Evolutionary conservation across 2,888 invertebrate genomes (phyloP).

Genomic region (Plemyria rubiginata): DNA sequence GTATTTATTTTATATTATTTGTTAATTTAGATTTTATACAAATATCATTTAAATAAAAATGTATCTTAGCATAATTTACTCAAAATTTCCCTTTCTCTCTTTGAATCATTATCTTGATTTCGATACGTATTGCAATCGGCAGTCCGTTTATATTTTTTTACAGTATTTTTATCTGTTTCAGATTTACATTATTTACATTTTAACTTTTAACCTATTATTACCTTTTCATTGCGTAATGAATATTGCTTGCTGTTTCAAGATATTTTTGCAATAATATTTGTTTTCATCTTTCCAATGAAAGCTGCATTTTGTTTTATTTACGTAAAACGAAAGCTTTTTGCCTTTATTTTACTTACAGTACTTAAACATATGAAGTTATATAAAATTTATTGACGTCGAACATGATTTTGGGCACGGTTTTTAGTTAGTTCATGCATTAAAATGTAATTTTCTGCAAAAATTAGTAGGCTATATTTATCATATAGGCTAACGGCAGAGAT

Average conservation of each 20-base stretch:
- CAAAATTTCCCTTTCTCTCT: neutral
- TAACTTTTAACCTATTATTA: conserved; percentile 32
- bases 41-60: too few species aligned
- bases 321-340: neutral
- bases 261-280: neutral
- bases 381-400: too few species aligned
- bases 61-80: neutral
- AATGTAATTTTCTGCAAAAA: too few species aligned
- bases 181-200: conserved; percentile 26
- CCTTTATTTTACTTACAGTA: neutral
- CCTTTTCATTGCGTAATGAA: conserved; percentile 20
- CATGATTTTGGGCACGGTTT: too few species aligned
- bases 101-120: conserved; percentile 28
- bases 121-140: conserved; percentile 28
- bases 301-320: neutral
- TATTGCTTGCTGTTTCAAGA: conserved; percentile 7
- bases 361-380: neutral
- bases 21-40: too few species aligned
- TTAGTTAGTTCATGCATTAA: too few species aligned
- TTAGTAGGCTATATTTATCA: too few species aligned
- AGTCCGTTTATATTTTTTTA: conserved; percentile 32
- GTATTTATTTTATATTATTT: too few species aligned
- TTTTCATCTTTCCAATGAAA: neutral
- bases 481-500: too few species aligned
- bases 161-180: conserved; percentile 25